Conservation (phyloP, 2,797 vertebrate genomes). For the Myiotriccus ornatus region DNA sequence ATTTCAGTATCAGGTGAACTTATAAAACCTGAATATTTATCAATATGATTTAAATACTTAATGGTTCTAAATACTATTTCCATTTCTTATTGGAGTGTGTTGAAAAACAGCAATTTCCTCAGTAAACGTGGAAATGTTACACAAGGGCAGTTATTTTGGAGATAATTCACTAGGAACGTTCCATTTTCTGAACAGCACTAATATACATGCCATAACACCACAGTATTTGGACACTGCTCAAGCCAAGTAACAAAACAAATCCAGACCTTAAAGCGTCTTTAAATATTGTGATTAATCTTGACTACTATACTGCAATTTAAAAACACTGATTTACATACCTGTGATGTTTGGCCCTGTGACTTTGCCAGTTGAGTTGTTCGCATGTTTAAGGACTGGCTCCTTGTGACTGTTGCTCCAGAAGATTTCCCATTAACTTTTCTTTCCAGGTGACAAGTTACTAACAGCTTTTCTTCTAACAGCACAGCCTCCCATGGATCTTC, state of each 20-base stretch:
- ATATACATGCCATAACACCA: background rate
- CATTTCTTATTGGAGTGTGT: background rate
- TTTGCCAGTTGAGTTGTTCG: slow-evolving; percentile 71
- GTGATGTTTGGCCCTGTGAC: slow-evolving; percentile 75
- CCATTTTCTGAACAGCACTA: background rate
- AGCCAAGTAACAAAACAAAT: background rate
- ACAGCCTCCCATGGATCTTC: slow-evolving; percentile 98
- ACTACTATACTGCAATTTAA: background rate
- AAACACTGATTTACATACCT: slow-evolving; percentile 77
- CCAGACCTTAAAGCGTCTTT: background rate
- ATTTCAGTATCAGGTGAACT: background rate
- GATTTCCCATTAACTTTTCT: slow-evolving; percentile 80
- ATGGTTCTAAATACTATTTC: background rate
- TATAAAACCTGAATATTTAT: background rate
- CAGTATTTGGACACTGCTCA: background rate
- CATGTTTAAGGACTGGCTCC: slow-evolving; percentile 90
- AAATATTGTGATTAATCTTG: background rate
- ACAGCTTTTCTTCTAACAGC: slow-evolving; percentile 84
- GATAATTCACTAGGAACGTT: background rate
- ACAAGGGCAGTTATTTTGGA: background rate
- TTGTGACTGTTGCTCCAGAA: slow-evolving; percentile 82
- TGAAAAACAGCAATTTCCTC: background rate
- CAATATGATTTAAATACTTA: background rate
- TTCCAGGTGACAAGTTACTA: slow-evolving; percentile 69
- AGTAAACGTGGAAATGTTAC: background rate